Conservation (phyloP, 2,113 vertebrate genomes). For the Anguilla japonica region DNA sequence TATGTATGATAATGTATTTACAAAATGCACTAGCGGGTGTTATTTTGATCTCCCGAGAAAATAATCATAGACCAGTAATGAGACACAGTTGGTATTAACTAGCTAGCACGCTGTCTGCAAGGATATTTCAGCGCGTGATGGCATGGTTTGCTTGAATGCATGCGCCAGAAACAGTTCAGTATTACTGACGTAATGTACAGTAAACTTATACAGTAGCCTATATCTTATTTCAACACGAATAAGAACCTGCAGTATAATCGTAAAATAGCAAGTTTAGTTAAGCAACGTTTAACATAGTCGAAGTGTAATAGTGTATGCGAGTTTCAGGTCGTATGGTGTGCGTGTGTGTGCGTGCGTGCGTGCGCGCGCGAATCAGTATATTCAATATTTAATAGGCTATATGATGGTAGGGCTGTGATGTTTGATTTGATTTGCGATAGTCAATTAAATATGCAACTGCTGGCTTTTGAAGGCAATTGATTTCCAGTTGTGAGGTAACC, state of each 20-base stretch:
- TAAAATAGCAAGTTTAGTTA: neutral
- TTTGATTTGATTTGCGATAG: no score
- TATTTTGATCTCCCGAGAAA: neutral
- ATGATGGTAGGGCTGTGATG: no score
- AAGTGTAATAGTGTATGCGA: neutral
- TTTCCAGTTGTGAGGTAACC: no score
- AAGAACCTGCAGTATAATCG: neutral
- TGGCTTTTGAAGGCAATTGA: no score
- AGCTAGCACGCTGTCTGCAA: neutral
- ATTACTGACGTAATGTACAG: neutral
- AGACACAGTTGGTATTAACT: neutral
- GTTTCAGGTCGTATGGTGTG: neutral
- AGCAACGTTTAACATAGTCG: neutral
- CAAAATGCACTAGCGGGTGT: neutral
- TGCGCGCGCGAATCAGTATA: no score
- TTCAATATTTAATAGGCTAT: no score
- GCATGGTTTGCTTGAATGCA: neutral
- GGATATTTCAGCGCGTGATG: neutral
- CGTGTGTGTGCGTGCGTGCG: neutral
- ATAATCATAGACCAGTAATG: neutral
- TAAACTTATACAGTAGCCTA: neutral
- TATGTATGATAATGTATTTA: neutral
- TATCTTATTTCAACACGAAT: neutral
- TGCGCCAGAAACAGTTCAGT: neutral
- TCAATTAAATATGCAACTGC: no score